These are phyloP conservation scores for Drymonia ruficornis DNA, from an alignment of 2,888 invertebrate genomes.

Conservation along the genomic window DNA sequence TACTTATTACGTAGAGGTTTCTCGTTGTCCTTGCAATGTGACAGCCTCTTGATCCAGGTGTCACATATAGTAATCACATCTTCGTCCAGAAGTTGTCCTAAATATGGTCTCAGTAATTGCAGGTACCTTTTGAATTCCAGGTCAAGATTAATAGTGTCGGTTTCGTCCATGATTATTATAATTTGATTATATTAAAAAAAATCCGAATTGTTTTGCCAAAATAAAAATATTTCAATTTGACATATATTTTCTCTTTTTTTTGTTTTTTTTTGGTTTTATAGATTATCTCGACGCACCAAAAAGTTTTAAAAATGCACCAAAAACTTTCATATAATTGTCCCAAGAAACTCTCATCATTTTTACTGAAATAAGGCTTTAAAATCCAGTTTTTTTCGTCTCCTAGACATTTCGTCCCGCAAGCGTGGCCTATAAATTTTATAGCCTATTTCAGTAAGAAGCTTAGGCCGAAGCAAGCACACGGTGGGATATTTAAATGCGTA, in stretches of 20 bases:
- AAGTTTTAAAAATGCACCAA: too few species aligned
- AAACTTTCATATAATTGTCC: too few species aligned
- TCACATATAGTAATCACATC: conserved; percentile 64
- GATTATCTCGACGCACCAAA: not conserved
- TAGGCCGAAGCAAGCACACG: conserved; percentile 1
- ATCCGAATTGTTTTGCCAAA: conserved; percentile 19
- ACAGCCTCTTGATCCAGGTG: conserved; percentile 71
- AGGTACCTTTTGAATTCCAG: conserved; percentile 69
- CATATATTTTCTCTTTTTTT: not conserved
- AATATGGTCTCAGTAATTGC: conserved; percentile 66
- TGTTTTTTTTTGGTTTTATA: not conserved
- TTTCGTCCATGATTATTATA: conserved; percentile 55
- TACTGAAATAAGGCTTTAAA: too few species aligned
- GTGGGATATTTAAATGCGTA: conserved; percentile 2
- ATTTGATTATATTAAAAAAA: conserved; percentile 10
- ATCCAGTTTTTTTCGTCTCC: too few species aligned
- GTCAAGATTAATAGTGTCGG: conserved; percentile 54
- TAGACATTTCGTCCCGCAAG: not conserved
- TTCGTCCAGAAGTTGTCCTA: conserved; percentile 58
- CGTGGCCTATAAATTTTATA: conserved; percentile 4
- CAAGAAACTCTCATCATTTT: too few species aligned
- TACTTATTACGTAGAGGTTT: conserved; percentile 69
- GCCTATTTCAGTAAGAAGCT: conserved; percentile 7
- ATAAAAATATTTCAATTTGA: conserved; percentile 10
- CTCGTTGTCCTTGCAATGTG: conserved; percentile 56